These are phyloP conservation scores for Halocynthia roretzi DNA, from an alignment of 23 tunicate genomes.

Conservation along the genomic window DNA sequence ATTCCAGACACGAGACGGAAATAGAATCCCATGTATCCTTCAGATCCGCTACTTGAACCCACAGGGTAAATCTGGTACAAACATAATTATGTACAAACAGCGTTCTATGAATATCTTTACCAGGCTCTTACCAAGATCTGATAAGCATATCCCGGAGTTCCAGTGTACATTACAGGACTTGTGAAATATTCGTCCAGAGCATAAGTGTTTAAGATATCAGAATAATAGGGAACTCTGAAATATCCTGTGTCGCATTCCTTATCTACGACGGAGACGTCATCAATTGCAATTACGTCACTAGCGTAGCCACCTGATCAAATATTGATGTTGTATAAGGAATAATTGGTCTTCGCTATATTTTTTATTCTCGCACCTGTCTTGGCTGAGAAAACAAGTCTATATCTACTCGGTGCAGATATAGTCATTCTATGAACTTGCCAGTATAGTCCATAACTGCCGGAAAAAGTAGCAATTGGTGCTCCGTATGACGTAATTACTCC, in stretches of 20 bases:
- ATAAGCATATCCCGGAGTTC: conserved; percentile 80
- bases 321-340: too few species aligned
- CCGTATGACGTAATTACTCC: conserved; percentile 22
- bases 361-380: neutral
- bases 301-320: conserved; percentile 9
- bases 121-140: conserved; percentile 44
- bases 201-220: conserved; percentile 24
- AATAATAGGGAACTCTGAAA: conserved; percentile 55
- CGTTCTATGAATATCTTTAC: neutral
- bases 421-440: conserved; percentile 25
- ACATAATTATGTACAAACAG: too few species aligned
- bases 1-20: conserved; percentile 50
- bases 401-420: conserved; percentile 4
- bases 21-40: conserved; percentile 57
- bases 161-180: conserved; percentile 58
- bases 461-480: conserved; percentile 5
- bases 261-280: conserved; percentile 79
- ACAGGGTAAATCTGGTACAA: too few species aligned
- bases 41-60: neutral
- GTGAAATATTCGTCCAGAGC: conserved; percentile 33
- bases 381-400: conserved; percentile 9
- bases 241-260: conserved; percentile 78
- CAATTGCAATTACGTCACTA: conserved; percentile 75
- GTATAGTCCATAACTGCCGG: neutral
- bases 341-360: neutral